These are phyloP conservation scores for Brevipalpus yothersi DNA, from an alignment of 1,140 invertebrate genomes.

Conservation along the genomic window DNA sequence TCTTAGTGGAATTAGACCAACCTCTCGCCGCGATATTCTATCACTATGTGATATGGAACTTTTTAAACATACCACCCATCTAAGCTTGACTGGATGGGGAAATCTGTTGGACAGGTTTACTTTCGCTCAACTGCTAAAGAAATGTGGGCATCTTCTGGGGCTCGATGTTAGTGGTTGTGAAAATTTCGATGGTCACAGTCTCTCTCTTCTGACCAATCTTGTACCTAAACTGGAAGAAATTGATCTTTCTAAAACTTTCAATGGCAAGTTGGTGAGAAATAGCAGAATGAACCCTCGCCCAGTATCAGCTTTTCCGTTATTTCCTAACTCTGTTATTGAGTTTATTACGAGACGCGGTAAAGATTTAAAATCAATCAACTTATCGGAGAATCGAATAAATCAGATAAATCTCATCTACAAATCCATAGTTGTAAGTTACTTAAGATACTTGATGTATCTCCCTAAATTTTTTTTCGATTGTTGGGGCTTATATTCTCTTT, in stretches of 20 bases:
- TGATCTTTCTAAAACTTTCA: neutral
- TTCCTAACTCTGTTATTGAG: neutral
- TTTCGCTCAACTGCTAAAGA: neutral
- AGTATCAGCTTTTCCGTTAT: neutral
- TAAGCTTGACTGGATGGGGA: neutral
- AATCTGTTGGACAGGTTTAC: neutral
- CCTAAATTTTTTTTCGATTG: neutral
- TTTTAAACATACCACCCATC: neutral
- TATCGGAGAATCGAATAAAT: slow-evolving; percentile 7
- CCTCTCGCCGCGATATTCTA: neutral
- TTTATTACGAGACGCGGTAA: neutral
- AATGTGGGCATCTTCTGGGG: neutral
- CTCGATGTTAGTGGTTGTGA: slow-evolving; percentile 1
- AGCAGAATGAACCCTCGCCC: neutral
- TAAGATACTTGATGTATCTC: neutral
- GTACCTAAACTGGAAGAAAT: neutral
- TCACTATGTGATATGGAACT: neutral
- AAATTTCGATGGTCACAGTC: neutral
- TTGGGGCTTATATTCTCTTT: neutral
- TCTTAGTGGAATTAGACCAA: neutral
- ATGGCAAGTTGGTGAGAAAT: neutral
- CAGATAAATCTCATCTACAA: neutral
- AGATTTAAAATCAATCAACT: neutral
- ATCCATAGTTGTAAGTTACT: slow-evolving; percentile 1
- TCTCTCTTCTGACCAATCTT: neutral